These are phyloP conservation scores for Monodelphis domestica DNA, from an alignment of 2,797 vertebrate genomes.

Conservation along the genomic window DNA sequence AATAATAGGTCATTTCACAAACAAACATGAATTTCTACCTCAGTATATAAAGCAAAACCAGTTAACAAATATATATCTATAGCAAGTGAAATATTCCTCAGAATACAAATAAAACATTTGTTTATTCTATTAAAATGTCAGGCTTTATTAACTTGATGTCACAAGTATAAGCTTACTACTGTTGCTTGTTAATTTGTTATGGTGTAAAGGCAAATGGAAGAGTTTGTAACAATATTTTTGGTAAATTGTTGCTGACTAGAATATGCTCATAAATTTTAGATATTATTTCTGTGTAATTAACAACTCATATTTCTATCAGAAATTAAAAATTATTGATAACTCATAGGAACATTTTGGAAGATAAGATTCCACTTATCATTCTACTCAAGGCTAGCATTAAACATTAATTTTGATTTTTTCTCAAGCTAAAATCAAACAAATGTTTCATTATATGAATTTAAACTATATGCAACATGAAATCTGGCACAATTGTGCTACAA, in stretches of 20 bases:
- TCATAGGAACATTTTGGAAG: not conserved
- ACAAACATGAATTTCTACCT: slow-evolving; percentile 59
- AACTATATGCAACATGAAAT: not conserved
- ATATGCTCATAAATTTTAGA: slow-evolving; percentile 39
- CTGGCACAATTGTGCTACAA: not conserved
- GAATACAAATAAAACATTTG: slow-evolving; percentile 78
- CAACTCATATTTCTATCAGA: not conserved
- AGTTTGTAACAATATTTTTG: slow-evolving; percentile 25
- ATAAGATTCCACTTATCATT: not conserved
- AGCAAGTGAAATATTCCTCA: slow-evolving; percentile 61
- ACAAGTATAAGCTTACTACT: slow-evolving; percentile 43
- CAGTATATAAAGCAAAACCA: slow-evolving; percentile 70
- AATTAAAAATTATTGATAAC: not conserved
- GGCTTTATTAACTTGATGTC: slow-evolving; percentile 76
- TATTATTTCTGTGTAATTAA: slow-evolving; percentile 16
- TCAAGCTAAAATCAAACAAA: slow-evolving; percentile 11
- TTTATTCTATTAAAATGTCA: slow-evolving; percentile 80
- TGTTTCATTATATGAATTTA: slow-evolving; percentile 20
- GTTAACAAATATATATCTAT: slow-evolving; percentile 69
- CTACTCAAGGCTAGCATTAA: not conserved
- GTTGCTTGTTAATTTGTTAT: slow-evolving; percentile 57
- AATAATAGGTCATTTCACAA: slow-evolving; percentile 79
- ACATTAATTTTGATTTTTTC: not conserved
- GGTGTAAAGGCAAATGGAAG: slow-evolving; percentile 64
- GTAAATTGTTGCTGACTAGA: slow-evolving; percentile 16